Percentiles rank a stretch among this genome's conserved stretches.
phyloP scores from a whole-genome alignment of 2,888 invertebrate genomes.

The Spodoptera picta region DNA sequence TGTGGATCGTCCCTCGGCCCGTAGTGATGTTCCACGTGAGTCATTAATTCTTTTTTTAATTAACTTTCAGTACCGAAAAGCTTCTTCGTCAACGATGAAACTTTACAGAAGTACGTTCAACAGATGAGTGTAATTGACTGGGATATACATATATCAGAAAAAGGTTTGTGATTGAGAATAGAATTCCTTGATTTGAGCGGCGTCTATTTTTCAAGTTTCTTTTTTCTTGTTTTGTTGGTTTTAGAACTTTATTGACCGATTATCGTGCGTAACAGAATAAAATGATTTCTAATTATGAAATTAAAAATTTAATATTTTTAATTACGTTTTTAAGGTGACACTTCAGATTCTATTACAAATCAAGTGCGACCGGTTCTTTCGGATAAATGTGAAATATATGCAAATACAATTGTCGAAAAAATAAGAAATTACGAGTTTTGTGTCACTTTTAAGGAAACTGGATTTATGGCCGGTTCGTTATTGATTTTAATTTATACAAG shows the following conservation, averaged over 20 bases:
- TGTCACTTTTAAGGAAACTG: constrained; percentile 36
- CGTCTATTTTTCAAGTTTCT: background rate
- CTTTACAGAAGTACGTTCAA: constrained; percentile 31
- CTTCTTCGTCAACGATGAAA: constrained; percentile 29
- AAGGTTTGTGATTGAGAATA: constrained; percentile 32
- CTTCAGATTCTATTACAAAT: constrained; percentile 26
- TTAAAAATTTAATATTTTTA: too few relatives aligned
- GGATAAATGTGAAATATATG: constrained; percentile 32
- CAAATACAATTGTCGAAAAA: constrained; percentile 58
- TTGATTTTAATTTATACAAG: background rate
- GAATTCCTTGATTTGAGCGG: background rate
- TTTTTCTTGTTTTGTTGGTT: too few relatives aligned
- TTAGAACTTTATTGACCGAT: too few relatives aligned
- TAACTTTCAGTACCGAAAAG: constrained; percentile 44
- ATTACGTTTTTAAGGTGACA: constrained; percentile 33
- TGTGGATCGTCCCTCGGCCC: background rate
- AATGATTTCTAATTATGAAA: too few relatives aligned
- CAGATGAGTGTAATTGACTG: constrained; percentile 48
- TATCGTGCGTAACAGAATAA: too few relatives aligned
- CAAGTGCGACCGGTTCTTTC: constrained; percentile 26
- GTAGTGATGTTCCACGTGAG: fast-evolving
- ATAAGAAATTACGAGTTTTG: constrained; percentile 70
- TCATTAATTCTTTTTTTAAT: background rate
- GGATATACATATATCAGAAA: constrained; percentile 24
- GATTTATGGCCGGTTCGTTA: constrained; percentile 43